Base-by-base conservation (phyloP, 2,113 vertebrate species). In the Psittacara wagleri region DNA sequence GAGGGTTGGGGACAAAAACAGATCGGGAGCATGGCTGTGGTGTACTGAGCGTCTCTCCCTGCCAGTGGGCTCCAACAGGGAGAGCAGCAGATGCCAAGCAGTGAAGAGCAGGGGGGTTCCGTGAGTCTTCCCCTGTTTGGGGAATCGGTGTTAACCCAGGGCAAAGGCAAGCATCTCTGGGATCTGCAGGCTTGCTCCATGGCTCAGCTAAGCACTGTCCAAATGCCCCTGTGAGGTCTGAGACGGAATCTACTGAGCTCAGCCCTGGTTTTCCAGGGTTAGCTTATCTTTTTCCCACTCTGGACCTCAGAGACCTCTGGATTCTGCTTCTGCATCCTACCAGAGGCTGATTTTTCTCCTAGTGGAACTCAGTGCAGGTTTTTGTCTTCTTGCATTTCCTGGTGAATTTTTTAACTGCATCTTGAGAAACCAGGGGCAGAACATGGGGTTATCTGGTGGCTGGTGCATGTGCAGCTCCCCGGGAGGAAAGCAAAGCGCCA, bases 51-150 rank as follows among this genome's bases (percentile, higher is more conserved):
- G 44, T 11, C 28, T 57, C 49, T 83, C n/a, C 4, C 3, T 73
- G 35, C 27, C 1, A 0, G 41, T 24, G 25, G 14, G 22, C 57
- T 76, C 35, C 6, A 4, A 3, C 0, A 1, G 8, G 39, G 24
- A 63, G 22, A 80, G 51, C 12, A 6, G 44, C 55, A 52, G 49
- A 15, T 44, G 49, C 23, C 78, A 54, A 28, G 48, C 2, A 1
- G 17, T 48, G 92, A 89, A 22, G 44, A 10, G 8, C 55, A 46
- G 19, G 22, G 23, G 7, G 27, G 22, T 72, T 37, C 31, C 11
- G 13, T 1, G 6, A 4, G 6, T 63, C 63, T 55, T 37, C 7
- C 33, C 51, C 4, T 4, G 2, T 3, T 48, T 85, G 19, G 29
- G 35, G 51, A 25, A 33, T 16, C 0, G 10, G 0, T 25, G 33